Evolutionary conservation across 2,797 vertebrate species (phyloP), one percentile per base, ranked within the genome.

Genomic region (Mus caroli): DNA sequence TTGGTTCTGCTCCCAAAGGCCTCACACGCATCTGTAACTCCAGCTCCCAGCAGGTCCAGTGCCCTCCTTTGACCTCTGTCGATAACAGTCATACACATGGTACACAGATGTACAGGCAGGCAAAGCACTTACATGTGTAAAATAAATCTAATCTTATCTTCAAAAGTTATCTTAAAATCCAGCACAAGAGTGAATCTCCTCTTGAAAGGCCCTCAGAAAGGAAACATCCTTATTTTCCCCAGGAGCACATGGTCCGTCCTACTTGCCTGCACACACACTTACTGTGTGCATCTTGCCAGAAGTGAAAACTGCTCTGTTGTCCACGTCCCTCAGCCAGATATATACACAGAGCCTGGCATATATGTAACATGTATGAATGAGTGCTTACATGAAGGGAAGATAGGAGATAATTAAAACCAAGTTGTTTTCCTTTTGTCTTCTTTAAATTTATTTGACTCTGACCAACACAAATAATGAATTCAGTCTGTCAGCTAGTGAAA

Each of bases 361-460:
- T 26, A 75, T 19, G 7, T 40, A 75, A 31, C 28, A n/a, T 77
- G 56, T 11, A 28, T 76, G 17, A n/a, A 50, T 83, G 28, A 15
- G 31, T 71, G 5, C n/a, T 19, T 46, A 19, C 1, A 13, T 79
- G 62, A 46, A 75, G 86, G 37, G 37, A 86, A 22, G 79, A 6
- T 34, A 88, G 24, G 26, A 83, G 20, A 26, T 79, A 71, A 54
- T 75, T 88, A 82, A 96, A 90, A 90, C 34, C 9, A 75, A 50
- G 9, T 17, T 62, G 43, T 83, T 92, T 96, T 1, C 24, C 37
- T 82, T 92, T 77, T 83, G 58, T 58, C 40, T 94, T 52, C 46
- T 94, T 91, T 92, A 71, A 50, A 84, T 64, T 56, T 76, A 90
- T 93, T 73, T 95, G 79, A 97, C 92, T 88, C 12, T 64, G 26